Evolutionary conservation across 2,113 vertebrate species (phyloP), one percentile per base, ranked within the genome.

Genomic region (Thamnophis sirtalis): DNA sequence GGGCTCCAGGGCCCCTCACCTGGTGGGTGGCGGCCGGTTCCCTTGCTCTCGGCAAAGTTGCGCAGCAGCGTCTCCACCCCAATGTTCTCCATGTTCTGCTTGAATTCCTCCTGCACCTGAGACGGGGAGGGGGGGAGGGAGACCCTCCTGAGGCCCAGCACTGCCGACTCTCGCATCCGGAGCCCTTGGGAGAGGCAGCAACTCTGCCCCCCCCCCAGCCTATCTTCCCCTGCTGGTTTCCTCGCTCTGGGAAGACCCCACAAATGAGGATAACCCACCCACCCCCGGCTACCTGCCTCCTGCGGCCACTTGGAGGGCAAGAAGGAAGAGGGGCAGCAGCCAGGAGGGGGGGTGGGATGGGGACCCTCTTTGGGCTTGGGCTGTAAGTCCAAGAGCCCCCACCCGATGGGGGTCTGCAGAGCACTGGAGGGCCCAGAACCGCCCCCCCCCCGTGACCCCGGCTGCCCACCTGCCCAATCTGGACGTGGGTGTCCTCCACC

Each of bases 31-130:
- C 96, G 98, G 63, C 99, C 99, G 0, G 99, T 99, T 50, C 99
- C 98, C 90, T 98, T 99, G 97, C 96, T 98, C 94, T 99, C 99
- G 0, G 98, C 98, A 22, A 99, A 99, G 91, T 98, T 98, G 94
- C 98, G 97, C 53, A 99, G 96, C 92, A 99, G 97, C 93, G 97
- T 98, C 50, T 98, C 98, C 4, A 98, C 98, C 38, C 98, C 98
- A 3, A 99, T 98, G 94, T 99, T 99, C 94, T 99, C 98, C 95
- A 99, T 98, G 17, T 99, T 99, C 94, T 99, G 99, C 95, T 99
- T 99, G 95, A 99, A 99, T 24, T 99, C 99, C 94, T 99, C 98
- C 0, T 99, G 98, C 0, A 99, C 99, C 99, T 99, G 93, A 15
- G n/a, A 0, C 1, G 6, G 0, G 3, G 9, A 1, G 0, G 2